Evolutionary conservation across 2,888 invertebrate species (phyloP).

Genomic region (Clanis bilineata): DNA sequence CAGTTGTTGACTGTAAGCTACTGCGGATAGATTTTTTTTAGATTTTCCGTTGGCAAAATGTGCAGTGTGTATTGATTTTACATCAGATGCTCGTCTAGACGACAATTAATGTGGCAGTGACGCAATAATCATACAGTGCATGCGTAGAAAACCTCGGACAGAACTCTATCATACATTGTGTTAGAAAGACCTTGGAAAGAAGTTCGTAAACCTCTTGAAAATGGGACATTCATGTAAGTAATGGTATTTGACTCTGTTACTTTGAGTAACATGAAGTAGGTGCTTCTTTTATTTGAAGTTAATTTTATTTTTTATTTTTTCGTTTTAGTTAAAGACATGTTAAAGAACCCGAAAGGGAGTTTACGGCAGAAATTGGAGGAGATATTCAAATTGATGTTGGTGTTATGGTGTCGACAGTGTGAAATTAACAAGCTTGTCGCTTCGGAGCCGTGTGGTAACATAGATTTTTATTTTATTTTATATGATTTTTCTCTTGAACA

Average conservation of each 20-base stretch:
- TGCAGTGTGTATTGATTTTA: slow-evolving; percentile 65
- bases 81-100: slow-evolving; percentile 43
- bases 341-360: slow-evolving; percentile 61
- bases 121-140: slow-evolving; percentile 49
- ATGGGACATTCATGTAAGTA: slow-evolving; percentile 73
- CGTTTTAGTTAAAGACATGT: slow-evolving; percentile 67
- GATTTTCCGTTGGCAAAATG: slow-evolving; percentile 46
- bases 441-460: slow-evolving; percentile 81
- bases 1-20: slow-evolving; percentile 72
- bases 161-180: slow-evolving; percentile 19
- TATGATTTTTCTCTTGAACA: not conserved
- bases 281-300: not conserved
- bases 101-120: slow-evolving; percentile 40
- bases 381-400: slow-evolving; percentile 90
- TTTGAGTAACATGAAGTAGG: not conserved
- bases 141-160: slow-evolving; percentile 41
- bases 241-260: slow-evolving; percentile 16
- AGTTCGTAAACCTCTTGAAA: slow-evolving; percentile 21
- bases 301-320: slow-evolving; percentile 30
- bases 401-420: slow-evolving; percentile 91
- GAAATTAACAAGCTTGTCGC: slow-evolving; percentile 86
- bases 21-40: slow-evolving; percentile 64
- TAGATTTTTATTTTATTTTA: slow-evolving; percentile 10
- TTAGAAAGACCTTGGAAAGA: slow-evolving; percentile 11
- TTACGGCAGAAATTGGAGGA: slow-evolving; percentile 86